Base-by-base conservation (phyloP, 1,140 invertebrate species). In the Sminthurides bifidus region DNA sequence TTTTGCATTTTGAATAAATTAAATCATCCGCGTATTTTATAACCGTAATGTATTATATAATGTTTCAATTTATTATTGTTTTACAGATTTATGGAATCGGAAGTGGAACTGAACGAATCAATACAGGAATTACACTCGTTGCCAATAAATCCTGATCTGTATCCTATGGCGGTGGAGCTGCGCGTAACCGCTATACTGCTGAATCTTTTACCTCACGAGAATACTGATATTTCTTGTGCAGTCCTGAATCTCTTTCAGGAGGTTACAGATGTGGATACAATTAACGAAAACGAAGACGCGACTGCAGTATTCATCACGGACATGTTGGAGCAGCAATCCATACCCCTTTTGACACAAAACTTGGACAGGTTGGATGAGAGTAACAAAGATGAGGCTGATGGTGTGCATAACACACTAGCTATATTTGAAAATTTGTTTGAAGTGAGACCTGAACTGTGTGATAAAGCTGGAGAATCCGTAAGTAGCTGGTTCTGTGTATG, bases 21-120 rank as follows among this genome's bases (percentile, higher is more conserved):
- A 44, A 12, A 44, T 35, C n/a, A 35, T n/a, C 41, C 24, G 17
- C 24, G 41, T 43, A 10, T 37, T 45, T n/a, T 45, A 24, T 21
- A 33, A 48, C 17, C 12, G 44, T 54, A 45, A 44, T 10, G 17
- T 6, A 21, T 19, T 6, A 17, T 37, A 12, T 8, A 23, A n/a
- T 27, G 14, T 49, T 51, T 50, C 48, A 30, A 40, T 4, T 46
- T 54, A 40, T 49, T 56, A 30, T 65, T 63, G 56, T 50, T 52
- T 60, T 54, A 48, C 57, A 87, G 84, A 71, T 99, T 99, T 73
- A 96, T 99, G 92, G 94, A 98, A 65, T 96, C 93, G 48, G 96
- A 99, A 76, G 74, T 98, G 12, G 92, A 97, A 72, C 72, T 97
- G 40, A 88, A 95, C 73, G 87, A 90, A 66, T 81, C 84, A 1